Percentiles rank a stretch among this genome's conserved stretches.
These are phyloP conservation scores for Bucorvus abyssinicus DNA, from an alignment of 2,797 vertebrate species.

Conservation along the genomic window DNA sequence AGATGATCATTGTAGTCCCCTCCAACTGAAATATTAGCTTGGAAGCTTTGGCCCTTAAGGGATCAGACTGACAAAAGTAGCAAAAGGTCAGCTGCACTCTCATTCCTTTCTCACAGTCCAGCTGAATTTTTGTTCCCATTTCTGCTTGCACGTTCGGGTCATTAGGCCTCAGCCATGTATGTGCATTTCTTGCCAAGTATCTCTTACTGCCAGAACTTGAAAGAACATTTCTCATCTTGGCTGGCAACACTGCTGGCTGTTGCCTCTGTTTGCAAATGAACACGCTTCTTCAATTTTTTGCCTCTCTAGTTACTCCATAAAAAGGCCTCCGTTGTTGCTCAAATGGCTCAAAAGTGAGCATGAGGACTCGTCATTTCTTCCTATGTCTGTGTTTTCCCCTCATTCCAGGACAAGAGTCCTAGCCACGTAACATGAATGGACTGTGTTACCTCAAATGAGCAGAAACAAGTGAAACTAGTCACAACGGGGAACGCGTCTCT, in stretches of 20 bases:
- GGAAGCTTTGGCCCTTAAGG: not conserved
- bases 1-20: not conserved
- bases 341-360: not conserved
- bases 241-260: not conserved
- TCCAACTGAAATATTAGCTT: not conserved
- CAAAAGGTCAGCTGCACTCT: not conserved
- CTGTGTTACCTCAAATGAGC: accelerated
- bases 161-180: not conserved
- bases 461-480: not conserved
- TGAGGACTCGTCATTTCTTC: not conserved
- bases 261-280: not conserved
- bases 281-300: not conserved
- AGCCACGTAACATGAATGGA: accelerated
- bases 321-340: not conserved
- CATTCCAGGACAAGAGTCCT: not conserved
- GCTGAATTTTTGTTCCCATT: not conserved
- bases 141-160: not conserved
- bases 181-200: not conserved
- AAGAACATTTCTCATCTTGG: not conserved
- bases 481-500: not conserved
- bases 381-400: not conserved
- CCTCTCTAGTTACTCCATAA: not conserved
- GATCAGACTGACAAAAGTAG: not conserved
- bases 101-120: not conserved
- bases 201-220: not conserved